Evolutionary conservation across 2,113 vertebrate genomes (phyloP).

Genomic region (Eurystomus gularis): DNA sequence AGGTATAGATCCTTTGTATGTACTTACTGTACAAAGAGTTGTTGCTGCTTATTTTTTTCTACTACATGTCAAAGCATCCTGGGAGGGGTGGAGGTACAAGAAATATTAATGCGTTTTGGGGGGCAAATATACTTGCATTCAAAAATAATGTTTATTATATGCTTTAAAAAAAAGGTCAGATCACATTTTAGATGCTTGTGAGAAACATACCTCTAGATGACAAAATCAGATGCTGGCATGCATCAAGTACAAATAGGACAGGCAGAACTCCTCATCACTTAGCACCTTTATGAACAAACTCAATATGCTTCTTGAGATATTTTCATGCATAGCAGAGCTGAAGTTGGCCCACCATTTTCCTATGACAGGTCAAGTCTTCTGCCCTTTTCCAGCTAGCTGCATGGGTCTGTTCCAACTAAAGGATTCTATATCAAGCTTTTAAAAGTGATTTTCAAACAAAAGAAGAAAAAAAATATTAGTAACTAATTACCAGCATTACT

Average conservation of each 20-base stretch:
- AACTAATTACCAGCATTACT: not conserved
- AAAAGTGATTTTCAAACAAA: not conserved
- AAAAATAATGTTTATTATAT: fast-evolving
- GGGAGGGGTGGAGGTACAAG: not conserved
- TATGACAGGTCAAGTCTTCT: not conserved
- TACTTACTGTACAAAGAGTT: not conserved
- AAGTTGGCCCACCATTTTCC: not conserved
- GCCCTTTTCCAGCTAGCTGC: not conserved
- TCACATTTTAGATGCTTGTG: not conserved
- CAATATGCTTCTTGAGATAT: not conserved
- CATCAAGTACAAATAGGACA: not conserved
- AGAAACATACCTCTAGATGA: not conserved
- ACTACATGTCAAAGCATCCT: not conserved
- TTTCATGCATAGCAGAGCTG: not conserved
- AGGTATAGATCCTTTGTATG: not conserved
- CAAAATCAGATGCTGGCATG: not conserved
- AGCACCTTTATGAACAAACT: not conserved
- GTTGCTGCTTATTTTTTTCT: not conserved
- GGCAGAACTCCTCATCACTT: not conserved
- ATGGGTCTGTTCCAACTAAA: not conserved
- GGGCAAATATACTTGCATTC: not conserved
- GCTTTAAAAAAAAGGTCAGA: not conserved
- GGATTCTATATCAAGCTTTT: not conserved
- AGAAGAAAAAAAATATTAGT: not conserved
- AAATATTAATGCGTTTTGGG: not conserved